phyloP scores from a whole-genome alignment of 2,113 vertebrate species.

The Corythornis madagascariensis region DNA sequence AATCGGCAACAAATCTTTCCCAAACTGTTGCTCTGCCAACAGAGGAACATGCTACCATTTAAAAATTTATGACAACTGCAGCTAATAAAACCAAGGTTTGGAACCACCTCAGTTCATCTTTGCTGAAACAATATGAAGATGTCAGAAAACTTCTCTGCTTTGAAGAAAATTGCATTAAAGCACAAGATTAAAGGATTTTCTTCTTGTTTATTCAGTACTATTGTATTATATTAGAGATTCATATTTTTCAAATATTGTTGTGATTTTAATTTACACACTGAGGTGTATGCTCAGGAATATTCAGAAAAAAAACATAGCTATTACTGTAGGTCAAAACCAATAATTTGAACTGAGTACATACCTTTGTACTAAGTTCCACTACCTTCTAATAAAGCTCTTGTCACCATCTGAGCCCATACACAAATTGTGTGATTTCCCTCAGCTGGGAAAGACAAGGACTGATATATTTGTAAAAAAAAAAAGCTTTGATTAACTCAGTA shows the following conservation, averaged over 20 bases:
- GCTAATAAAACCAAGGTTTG: conserved; percentile 60
- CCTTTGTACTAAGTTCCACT: neutral
- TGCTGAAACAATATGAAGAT: conserved; percentile 52
- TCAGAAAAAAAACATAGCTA: neutral
- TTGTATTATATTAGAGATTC: neutral
- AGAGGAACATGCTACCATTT: neutral
- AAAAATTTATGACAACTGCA: conserved; percentile 57
- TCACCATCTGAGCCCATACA: neutral
- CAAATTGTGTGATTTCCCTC: neutral
- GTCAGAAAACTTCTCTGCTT: neutral
- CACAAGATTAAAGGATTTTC: neutral
- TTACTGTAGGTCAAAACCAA: neutral
- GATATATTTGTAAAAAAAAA: neutral
- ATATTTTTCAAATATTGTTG: neutral
- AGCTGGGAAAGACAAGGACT: neutral
- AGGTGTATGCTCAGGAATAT: neutral
- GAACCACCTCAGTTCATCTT: conserved; percentile 56
- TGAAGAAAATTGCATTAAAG: neutral
- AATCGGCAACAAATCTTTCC: conserved; percentile 50
- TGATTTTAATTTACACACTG: neutral
- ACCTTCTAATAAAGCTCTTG: neutral
- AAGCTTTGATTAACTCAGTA: neutral
- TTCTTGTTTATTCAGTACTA: neutral
- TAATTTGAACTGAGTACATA: neutral
- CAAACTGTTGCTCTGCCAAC: conserved; percentile 39